Percentiles rank a stretch among this genome's conserved stretches.
Conservation (phyloP, 2,797 vertebrate species). For the Sciaenops ocellatus region DNA sequence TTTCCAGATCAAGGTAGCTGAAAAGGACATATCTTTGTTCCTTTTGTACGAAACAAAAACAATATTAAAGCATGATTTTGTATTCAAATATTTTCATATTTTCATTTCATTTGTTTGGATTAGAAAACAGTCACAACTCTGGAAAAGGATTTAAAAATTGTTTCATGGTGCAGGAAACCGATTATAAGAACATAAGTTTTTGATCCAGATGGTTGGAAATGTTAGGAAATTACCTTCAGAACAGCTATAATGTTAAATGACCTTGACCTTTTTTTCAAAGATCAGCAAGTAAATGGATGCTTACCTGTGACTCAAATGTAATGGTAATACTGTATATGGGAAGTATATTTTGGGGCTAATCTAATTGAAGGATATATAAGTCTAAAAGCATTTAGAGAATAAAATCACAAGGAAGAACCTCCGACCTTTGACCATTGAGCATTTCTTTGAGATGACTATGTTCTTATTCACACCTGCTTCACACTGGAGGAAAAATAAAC, state of each 20-base stretch:
- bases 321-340: neutral
- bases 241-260: neutral
- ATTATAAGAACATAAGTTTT: neutral
- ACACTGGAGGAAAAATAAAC: neutral
- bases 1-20: neutral
- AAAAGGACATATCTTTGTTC: neutral
- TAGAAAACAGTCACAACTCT: neutral
- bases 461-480: conserved; percentile 43
- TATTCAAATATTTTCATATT: neutral
- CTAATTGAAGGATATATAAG: neutral
- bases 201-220: neutral
- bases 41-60: neutral
- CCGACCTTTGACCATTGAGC: neutral
- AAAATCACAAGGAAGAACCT: neutral
- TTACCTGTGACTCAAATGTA: neutral
- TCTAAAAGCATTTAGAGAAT: neutral
- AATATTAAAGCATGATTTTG: too few species aligned
- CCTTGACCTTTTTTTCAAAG: neutral
- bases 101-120: neutral
- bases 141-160: neutral
- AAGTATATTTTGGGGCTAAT: neutral
- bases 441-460: conserved; percentile 16
- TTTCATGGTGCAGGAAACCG: neutral
- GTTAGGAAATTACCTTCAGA: neutral
- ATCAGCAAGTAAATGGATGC: neutral